phyloP scores from a whole-genome alignment of 30 jellyfish, hydroid and myxozoan species.

The Cassiopea xamachana region DNA sequence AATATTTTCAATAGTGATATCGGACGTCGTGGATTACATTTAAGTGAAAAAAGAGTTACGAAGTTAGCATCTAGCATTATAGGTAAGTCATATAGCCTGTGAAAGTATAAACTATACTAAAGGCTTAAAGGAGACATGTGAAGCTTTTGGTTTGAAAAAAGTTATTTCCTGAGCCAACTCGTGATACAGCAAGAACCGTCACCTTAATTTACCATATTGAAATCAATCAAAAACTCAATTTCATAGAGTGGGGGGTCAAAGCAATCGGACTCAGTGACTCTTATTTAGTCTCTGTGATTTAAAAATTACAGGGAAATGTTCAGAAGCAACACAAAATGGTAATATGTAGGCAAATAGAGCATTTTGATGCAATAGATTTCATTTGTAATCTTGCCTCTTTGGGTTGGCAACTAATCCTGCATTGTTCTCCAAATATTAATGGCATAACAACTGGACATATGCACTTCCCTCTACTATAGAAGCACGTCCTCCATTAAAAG shows the following conservation, averaged over 20 bases:
- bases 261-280: too few relatives aligned
- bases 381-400: not conserved
- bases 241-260: too few relatives aligned
- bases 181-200: slow-evolving; percentile 8
- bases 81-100: not conserved
- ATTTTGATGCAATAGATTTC: not conserved
- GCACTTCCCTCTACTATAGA: not conserved
- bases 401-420: not conserved
- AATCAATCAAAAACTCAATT: not conserved
- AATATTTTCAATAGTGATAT: not conserved
- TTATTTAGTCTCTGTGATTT: not conserved
- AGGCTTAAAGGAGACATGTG: not conserved
- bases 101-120: not conserved
- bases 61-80: not conserved
- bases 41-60: not conserved
- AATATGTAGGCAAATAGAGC: not conserved
- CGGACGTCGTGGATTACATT: not conserved
- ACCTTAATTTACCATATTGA: slow-evolving; percentile 31
- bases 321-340: not conserved
- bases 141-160: slow-evolving; percentile 6
- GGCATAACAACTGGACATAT: not conserved
- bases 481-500: not conserved
- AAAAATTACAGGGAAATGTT: slow-evolving; percentile 9
- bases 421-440: not conserved
- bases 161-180: slow-evolving; percentile 16